phyloP scores from a whole-genome alignment of 1,140 invertebrate genomes.

The Steinernema feltiae region DNA sequence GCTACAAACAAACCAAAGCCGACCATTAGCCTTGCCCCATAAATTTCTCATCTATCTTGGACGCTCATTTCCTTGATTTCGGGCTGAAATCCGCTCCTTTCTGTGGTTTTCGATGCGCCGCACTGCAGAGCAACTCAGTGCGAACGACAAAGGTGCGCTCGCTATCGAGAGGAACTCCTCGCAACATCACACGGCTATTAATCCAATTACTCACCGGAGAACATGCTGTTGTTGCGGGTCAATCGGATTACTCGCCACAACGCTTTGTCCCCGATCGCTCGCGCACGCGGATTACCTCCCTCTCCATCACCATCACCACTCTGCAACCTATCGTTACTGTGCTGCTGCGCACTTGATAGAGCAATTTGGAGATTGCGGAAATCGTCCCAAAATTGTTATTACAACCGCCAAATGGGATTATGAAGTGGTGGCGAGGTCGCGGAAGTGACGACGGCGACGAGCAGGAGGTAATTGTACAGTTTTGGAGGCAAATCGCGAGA shows the following conservation, averaged over 20 bases:
- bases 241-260: background rate
- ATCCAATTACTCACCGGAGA: conserved; percentile 13
- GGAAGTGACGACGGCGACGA: background rate
- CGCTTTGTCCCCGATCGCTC: conserved; percentile 2
- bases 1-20: too few relatives aligned
- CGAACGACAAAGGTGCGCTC: too few relatives aligned
- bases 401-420: conserved; percentile 3
- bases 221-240: conserved; percentile 11
- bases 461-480: background rate
- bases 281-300: conserved; percentile 1
- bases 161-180: too few relatives aligned
- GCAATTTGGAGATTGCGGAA: background rate
- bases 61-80: too few relatives aligned
- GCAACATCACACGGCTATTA: background rate
- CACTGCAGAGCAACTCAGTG: too few relatives aligned
- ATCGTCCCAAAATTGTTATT: background rate
- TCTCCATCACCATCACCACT: too few relatives aligned
- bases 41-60: too few relatives aligned
- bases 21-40: too few relatives aligned
- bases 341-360: too few relatives aligned
- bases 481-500: too few relatives aligned
- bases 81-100: too few relatives aligned
- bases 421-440: conserved; percentile 9
- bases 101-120: too few relatives aligned
- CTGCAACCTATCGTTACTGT: background rate